phyloP scores from a whole-genome alignment of 64 coral and sea anemone species.

The Montipora foliosa region DNA sequence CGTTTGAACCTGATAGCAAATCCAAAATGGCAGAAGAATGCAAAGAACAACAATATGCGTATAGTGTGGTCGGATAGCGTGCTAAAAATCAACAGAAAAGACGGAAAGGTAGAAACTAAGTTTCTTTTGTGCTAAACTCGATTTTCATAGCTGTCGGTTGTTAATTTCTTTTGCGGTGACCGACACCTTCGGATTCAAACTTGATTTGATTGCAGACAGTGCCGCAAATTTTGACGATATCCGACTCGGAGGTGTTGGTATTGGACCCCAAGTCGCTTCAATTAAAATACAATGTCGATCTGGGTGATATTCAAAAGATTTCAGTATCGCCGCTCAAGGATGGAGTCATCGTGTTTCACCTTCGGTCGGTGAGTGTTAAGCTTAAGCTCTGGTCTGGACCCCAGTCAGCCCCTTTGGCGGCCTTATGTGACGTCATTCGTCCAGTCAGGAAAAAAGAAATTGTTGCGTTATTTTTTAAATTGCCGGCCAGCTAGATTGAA shows the following conservation, averaged over 20 bases:
- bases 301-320: constrained; percentile 75
- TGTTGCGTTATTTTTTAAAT: too few relatives aligned
- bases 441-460: too few relatives aligned
- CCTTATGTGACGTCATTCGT: too few relatives aligned
- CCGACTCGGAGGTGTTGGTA: constrained; percentile 69
- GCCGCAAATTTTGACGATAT: constrained; percentile 75
- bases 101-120: constrained; percentile 66
- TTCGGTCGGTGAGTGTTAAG: constrained; percentile 56
- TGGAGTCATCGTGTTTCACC: constrained; percentile 82
- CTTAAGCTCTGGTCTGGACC: too few relatives aligned
- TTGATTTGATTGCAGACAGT: constrained; percentile 59
- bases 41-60: constrained; percentile 45
- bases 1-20: constrained; percentile 71
- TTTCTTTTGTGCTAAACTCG: neutral
- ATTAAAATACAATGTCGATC: constrained; percentile 69
- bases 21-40: constrained; percentile 85
- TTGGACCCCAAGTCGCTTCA: constrained; percentile 70
- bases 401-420: too few relatives aligned
- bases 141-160: neutral
- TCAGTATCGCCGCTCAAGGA: constrained; percentile 85
- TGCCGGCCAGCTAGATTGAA: too few relatives aligned
- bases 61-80: constrained; percentile 88
- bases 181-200: neutral
- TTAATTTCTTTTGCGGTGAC: neutral
- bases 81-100: constrained; percentile 85